These are phyloP conservation scores for Trichechus manatus DNA, from an alignment of 2,113 vertebrate genomes.

Conservation along the genomic window DNA sequence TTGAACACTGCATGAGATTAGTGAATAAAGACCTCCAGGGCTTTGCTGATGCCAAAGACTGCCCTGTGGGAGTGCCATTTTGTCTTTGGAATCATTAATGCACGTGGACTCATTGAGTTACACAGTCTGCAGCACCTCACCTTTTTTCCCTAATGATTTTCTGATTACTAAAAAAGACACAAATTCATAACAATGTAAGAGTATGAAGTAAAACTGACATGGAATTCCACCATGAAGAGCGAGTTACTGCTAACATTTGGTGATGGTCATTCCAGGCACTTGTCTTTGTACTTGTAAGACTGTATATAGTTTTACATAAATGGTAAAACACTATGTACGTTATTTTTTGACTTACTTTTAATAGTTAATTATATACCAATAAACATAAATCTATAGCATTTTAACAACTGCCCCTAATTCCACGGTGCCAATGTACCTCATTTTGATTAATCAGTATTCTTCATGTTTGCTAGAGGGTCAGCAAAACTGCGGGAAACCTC, in stretches of 20 bases:
- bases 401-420: neutral
- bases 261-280: neutral
- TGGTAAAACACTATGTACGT: neutral
- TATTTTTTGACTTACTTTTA: neutral
- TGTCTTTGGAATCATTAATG: neutral
- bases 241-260: neutral
- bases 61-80: accelerated
- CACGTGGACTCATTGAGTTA: neutral
- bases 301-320: neutral
- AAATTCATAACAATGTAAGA: no score
- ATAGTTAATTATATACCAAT: neutral
- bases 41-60: neutral
- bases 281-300: neutral
- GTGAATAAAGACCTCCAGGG: neutral
- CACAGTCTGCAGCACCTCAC: no score
- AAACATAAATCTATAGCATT: neutral
- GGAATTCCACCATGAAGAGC: neutral
- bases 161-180: neutral
- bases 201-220: neutral
- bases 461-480: no score
- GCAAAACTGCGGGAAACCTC: no score
- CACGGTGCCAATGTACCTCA: neutral
- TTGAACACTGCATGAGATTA: neutral
- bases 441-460: neutral
- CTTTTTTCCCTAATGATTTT: neutral